phyloP scores from a whole-genome alignment of 2,888 invertebrate species.

The Galeruca laticollis region DNA sequence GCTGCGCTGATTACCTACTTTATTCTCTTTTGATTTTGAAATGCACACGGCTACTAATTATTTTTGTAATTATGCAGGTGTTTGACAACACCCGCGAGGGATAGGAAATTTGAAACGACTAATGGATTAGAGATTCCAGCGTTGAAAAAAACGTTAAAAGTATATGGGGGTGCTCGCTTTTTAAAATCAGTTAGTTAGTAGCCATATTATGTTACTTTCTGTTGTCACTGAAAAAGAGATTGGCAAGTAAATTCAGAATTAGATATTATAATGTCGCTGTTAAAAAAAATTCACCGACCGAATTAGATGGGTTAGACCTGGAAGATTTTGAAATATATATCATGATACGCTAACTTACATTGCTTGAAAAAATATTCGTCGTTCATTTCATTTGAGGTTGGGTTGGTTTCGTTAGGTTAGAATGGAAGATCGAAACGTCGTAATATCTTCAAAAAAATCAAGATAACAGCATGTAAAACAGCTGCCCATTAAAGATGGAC shows the following conservation, averaged over 20 bases:
- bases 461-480: too few species aligned
- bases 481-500: too few species aligned
- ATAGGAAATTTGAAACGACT: slow-evolving; percentile 13
- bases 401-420: too few species aligned
- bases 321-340: too few species aligned
- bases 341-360: too few species aligned
- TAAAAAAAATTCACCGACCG: too few species aligned
- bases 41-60: slow-evolving; percentile 41
- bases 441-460: too few species aligned
- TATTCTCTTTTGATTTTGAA: slow-evolving; percentile 29
- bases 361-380: too few species aligned
- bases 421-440: too few species aligned
- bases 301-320: too few species aligned
- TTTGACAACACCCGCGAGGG: slow-evolving; percentile 5
- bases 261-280: too few species aligned
- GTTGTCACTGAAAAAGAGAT: neutral
- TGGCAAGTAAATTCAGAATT: neutral
- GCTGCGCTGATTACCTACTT: slow-evolving; percentile 37
- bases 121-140: slow-evolving; percentile 7
- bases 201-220: neutral
- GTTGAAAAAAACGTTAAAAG: neutral
- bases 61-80: slow-evolving; percentile 42
- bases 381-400: too few species aligned
- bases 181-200: neutral
- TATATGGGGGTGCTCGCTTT: neutral